Evolutionary conservation across 2,113 vertebrate genomes (phyloP).

Genomic region (Phylloscopus trochiloides): DNA sequence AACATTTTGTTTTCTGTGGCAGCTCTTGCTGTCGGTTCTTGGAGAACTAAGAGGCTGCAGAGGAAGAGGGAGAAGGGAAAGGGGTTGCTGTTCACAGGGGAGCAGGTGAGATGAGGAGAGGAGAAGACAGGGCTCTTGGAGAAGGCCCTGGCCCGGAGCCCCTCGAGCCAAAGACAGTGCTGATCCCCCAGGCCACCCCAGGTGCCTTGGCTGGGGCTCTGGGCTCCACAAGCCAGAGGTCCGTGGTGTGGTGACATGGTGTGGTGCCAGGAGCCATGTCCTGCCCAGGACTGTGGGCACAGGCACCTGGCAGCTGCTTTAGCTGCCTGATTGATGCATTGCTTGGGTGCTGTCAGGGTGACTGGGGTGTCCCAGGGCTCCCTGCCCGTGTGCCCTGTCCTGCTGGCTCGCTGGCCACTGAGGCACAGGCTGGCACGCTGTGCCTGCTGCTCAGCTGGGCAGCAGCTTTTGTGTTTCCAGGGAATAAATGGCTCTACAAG

Average conservation of each 20-base stretch:
- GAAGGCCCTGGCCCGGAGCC: not conserved
- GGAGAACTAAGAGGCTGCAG: not conserved
- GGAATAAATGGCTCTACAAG: not conserved
- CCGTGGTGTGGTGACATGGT: accelerated
- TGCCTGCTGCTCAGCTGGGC: accelerated
- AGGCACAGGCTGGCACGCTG: accelerated
- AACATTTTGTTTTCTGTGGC: not conserved
- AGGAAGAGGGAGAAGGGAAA: not conserved
- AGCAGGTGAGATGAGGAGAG: not conserved
- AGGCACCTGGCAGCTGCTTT: not conserved
- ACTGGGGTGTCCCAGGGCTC: accelerated
- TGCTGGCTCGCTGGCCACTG: accelerated
- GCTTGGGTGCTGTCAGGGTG: not conserved
- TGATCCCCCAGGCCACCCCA: accelerated
- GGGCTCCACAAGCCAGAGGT: not conserved
- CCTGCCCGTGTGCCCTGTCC: not conserved
- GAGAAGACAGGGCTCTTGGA: not conserved
- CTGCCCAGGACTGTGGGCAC: accelerated
- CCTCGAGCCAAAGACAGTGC: accelerated
- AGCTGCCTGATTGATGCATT: accelerated
- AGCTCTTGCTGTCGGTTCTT: not conserved
- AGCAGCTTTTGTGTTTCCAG: accelerated
- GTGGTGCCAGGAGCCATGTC: not conserved
- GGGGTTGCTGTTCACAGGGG: accelerated
- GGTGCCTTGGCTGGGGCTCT: not conserved